These are phyloP conservation scores for Drepanosiphum platanoidis DNA, from an alignment of 2,888 invertebrate genomes.

Conservation along the genomic window DNA sequence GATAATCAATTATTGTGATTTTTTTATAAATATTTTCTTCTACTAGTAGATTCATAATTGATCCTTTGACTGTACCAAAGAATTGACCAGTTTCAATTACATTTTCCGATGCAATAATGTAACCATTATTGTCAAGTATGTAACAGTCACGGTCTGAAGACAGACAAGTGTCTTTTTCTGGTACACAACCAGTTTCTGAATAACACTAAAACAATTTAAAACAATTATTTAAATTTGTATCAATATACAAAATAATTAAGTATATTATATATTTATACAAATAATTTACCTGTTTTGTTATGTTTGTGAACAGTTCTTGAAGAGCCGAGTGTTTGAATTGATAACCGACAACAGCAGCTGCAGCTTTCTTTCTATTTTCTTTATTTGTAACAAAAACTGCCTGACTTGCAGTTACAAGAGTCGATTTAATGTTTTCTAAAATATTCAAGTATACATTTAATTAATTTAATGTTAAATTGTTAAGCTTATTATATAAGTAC, in stretches of 20 bases:
- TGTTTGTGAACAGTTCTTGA: constrained; percentile 80
- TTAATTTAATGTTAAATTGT: background rate
- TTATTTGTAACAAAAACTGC: constrained; percentile 74
- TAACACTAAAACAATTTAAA: constrained; percentile 44
- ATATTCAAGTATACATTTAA: background rate
- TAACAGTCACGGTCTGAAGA: constrained; percentile 90
- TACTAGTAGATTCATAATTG: constrained; percentile 76
- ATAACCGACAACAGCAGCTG: constrained; percentile 74
- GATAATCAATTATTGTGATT: constrained; percentile 85
- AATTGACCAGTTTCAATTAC: constrained; percentile 81
- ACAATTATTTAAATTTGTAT: background rate
- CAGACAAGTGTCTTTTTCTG: constrained; percentile 72
- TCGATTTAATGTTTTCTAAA: constrained; percentile 65
- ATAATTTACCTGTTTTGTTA: constrained; percentile 74
- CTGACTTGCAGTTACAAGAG: constrained; percentile 85
- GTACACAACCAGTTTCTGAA: constrained; percentile 47
- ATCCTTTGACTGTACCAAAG: constrained; percentile 80
- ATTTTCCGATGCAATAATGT: constrained; percentile 83
- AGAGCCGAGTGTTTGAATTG: constrained; percentile 85
- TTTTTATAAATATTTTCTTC: constrained; percentile 80
- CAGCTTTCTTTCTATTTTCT: constrained; percentile 67
- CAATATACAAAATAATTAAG: background rate
- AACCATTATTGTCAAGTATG: constrained; percentile 93
- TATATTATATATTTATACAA: background rate
- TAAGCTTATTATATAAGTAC: background rate